Percentiles rank a stretch among this genome's conserved stretches.
Conservation (phyloP, 2,888 invertebrate species). For the Leptothorax acervorum region DNA sequence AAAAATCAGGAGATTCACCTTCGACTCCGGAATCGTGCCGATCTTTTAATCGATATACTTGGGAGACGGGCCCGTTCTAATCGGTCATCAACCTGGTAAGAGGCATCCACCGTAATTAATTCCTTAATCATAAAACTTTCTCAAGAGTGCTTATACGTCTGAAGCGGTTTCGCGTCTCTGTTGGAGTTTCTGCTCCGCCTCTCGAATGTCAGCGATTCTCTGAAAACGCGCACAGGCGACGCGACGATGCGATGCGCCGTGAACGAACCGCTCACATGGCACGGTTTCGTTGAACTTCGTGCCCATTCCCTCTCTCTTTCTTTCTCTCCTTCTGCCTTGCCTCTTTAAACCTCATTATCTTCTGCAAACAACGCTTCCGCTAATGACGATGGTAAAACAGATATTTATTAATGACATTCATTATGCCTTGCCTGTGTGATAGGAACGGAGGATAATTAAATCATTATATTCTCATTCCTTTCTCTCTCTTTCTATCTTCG, state of each 20-base stretch:
- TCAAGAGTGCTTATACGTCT: conserved; percentile 61
- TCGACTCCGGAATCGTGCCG: conserved; percentile 33
- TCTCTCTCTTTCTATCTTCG: background rate
- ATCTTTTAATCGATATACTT: conserved; percentile 67
- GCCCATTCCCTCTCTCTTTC: conserved; percentile 42
- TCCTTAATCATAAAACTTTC: conserved; percentile 82
- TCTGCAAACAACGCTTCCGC: conserved; percentile 49
- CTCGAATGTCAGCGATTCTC: conserved; percentile 66
- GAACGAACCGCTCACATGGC: conserved; percentile 72
- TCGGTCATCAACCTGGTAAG: conserved; percentile 69
- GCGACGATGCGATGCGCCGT: conserved; percentile 18
- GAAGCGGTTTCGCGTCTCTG: conserved; percentile 62
- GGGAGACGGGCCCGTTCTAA: conserved; percentile 62
- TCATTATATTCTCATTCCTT: conserved; percentile 9
- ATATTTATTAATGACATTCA: conserved; percentile 50
- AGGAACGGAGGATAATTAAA: conserved; percentile 11
- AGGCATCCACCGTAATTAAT: conserved; percentile 77
- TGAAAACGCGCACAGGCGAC: conserved; percentile 45
- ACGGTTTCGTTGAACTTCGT: conserved; percentile 68
- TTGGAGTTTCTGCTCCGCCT: conserved; percentile 65
- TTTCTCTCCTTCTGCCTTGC: conserved; percentile 38
- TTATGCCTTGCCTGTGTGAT: conserved; percentile 9
- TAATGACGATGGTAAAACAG: conserved; percentile 44
- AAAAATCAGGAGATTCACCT: conserved; percentile 65
- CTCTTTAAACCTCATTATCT: conserved; percentile 59